These are phyloP conservation scores for Eulemur coronatus DNA, from an alignment of 2,797 vertebrate species.

Conservation along the genomic window DNA sequence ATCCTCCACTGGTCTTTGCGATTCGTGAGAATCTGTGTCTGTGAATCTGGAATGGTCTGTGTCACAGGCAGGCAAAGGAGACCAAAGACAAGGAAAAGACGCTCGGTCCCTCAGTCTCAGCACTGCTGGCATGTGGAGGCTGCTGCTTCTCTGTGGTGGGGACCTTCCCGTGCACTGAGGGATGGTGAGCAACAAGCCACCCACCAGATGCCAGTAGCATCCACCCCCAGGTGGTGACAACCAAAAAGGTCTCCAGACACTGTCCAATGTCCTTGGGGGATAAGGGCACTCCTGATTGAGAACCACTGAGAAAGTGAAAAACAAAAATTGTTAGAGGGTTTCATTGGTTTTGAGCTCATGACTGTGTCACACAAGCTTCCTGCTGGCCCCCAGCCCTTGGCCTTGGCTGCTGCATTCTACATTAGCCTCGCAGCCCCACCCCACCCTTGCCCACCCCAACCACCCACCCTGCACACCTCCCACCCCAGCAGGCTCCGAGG, in stretches of 20 bases:
- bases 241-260: background rate
- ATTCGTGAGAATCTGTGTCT: background rate
- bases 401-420: background rate
- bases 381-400: background rate
- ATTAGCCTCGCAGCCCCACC: background rate
- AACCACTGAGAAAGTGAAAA: background rate
- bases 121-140: accelerated
- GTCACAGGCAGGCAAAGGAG: background rate
- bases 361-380: background rate
- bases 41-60: background rate
- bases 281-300: background rate
- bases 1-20: background rate
- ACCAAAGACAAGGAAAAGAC: background rate
- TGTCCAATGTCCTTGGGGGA: background rate
- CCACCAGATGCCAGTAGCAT: background rate
- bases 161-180: accelerated
- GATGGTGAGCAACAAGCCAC: accelerated
- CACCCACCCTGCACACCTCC: too few relatives aligned
- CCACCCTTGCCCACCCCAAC: background rate
- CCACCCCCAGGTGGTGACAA: background rate
- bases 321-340: background rate
- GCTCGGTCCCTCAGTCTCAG: accelerated
- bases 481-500: accelerated
- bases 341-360: background rate
- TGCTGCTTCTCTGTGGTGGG: accelerated